Conservation (phyloP, 1,140 invertebrate species). For the Drosophila melanica region DNA sequence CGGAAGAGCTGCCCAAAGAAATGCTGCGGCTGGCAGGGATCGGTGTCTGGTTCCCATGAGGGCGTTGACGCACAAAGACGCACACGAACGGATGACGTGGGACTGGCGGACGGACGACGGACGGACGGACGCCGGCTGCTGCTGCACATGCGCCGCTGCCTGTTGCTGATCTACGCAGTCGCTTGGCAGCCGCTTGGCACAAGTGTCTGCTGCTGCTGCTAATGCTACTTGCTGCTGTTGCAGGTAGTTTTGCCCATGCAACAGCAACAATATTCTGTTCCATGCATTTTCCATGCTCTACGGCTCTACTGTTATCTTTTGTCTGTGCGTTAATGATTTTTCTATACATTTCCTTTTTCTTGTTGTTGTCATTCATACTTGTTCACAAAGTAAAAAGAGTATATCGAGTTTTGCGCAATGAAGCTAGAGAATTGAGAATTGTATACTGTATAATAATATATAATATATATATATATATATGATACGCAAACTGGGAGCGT, state of each 20-base stretch:
- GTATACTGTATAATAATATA: no score
- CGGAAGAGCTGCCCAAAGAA: constrained; percentile 57
- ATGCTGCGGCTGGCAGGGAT: constrained; percentile 26
- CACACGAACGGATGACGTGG: constrained; percentile 39
- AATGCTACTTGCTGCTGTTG: not conserved
- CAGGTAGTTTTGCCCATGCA: constrained; percentile 20
- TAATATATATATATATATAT: no score
- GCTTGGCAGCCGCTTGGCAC: constrained; percentile 75
- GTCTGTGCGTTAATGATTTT: constrained; percentile 81
- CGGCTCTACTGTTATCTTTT: constrained; percentile 67
- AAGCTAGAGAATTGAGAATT: no score
- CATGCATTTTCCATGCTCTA: not conserved
- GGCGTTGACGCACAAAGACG: constrained; percentile 72
- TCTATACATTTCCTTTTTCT: constrained; percentile 80
- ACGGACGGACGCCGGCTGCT: constrained; percentile 11
- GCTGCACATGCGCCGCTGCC: constrained; percentile 41
- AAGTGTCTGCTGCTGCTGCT: constrained; percentile 52
- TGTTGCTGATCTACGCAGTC: constrained; percentile 38
- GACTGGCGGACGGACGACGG: not conserved
- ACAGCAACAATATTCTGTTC: not conserved
- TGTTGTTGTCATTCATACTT: not conserved
- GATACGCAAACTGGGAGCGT: no score
- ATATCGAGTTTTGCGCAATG: no score
- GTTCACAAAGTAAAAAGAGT: not conserved
- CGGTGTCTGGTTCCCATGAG: constrained; percentile 74